These are phyloP conservation scores for Drosophila grimshawi DNA, from an alignment of 1,140 invertebrate genomes.

Conservation along the genomic window DNA sequence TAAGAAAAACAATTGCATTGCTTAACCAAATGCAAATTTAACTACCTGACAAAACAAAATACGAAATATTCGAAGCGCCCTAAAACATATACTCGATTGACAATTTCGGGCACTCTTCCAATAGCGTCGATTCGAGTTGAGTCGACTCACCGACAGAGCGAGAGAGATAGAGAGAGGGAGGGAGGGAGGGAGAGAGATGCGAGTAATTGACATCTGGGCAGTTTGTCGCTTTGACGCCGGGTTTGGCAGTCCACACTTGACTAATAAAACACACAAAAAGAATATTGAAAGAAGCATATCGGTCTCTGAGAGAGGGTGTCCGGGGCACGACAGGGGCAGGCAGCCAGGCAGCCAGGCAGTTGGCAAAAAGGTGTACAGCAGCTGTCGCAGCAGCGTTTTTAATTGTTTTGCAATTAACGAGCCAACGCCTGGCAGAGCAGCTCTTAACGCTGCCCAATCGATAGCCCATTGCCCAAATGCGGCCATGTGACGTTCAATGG, in stretches of 20 bases:
- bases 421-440: not conserved
- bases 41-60: slow-evolving; percentile 1
- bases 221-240: slow-evolving; percentile 19
- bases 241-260: slow-evolving; percentile 24
- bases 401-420: slow-evolving; percentile 55
- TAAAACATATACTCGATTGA: no score
- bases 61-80: not conserved
- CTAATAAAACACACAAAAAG: no score
- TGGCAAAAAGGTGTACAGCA: not conserved
- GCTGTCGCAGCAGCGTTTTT: slow-evolving; percentile 19
- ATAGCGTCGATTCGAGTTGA: no score
- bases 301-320: no score
- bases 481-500: slow-evolving; percentile 57
- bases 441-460: not conserved
- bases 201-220: slow-evolving; percentile 28
- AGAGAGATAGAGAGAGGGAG: no score
- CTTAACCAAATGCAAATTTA: slow-evolving; percentile 10
- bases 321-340: no score
- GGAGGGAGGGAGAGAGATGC: no score
- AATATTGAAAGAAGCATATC: no score
- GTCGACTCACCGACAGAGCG: no score
- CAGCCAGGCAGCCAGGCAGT: no score
- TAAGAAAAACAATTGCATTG: slow-evolving; percentile 1
- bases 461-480: slow-evolving; percentile 31
- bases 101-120: no score